Conservation (phyloP, 2,797 vertebrate species). For the Ciconia nigra region DNA sequence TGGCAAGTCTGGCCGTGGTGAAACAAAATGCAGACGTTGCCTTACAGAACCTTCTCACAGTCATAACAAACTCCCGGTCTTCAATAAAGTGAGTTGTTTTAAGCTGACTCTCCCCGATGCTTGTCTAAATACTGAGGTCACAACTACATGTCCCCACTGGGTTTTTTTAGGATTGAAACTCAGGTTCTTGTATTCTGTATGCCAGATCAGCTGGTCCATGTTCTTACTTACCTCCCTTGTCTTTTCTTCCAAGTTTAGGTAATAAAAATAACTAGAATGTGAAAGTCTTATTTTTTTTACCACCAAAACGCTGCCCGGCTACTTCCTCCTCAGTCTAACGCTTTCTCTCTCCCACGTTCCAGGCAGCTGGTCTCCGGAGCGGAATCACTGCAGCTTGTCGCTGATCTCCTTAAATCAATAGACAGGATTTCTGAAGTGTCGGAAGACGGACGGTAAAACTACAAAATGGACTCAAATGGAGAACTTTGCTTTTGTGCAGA, state of each 20-base stretch:
- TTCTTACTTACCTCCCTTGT: rapidly evolving
- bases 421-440: slow-evolving; percentile 77
- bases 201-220: rapidly evolving
- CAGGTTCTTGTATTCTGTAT: rapidly evolving
- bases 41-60: slow-evolving; percentile 80
- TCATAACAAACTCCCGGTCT: slow-evolving; percentile 74
- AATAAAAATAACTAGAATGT: background rate
- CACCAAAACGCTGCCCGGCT: rapidly evolving
- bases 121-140: rapidly evolving
- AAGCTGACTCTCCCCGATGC: rapidly evolving
- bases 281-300: background rate
- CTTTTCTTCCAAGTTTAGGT: background rate
- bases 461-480: rapidly evolving
- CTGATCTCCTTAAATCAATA: slow-evolving; percentile 81
- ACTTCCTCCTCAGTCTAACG: rapidly evolving
- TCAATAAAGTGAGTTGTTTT: slow-evolving; percentile 81
- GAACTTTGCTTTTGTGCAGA: background rate
- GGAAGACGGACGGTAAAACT: background rate
- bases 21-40: slow-evolving; percentile 84
- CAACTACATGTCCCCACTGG: rapidly evolving
- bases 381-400: slow-evolving; percentile 78
- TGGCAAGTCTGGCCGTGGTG: slow-evolving; percentile 73
- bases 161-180: background rate
- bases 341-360: rapidly evolving
- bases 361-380: slow-evolving; percentile 81